Evolutionary conservation across 2,797 vertebrate genomes (phyloP), one percentile per base, ranked within the genome.

Genomic region (Thripadectes ignobilis): DNA sequence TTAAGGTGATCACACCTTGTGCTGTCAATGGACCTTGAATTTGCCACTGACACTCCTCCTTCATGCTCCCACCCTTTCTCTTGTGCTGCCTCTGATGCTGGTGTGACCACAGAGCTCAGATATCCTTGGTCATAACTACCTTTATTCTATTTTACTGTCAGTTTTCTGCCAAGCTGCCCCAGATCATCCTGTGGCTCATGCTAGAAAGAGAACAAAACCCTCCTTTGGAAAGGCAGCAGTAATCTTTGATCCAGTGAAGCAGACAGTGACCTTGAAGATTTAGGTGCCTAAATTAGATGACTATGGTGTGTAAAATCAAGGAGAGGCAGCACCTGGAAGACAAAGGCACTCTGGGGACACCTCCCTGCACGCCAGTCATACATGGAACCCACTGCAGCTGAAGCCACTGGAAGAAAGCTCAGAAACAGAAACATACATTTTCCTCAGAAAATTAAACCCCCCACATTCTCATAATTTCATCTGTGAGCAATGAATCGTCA

Each of bases 1-100:
- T 39, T 2, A 32, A 59, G 21, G n/a, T 9, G 48, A 26, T 34
- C 1, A 0, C 2, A 8, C 10, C 11, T 1, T 0, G 62, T 38
- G 43, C 58, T 68, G 51, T 8, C 59, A 12, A 0, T 0, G 20
- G 27, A 58, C 66, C 29, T 19, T 30, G 30, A 8, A 3, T 8
- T 22, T 30, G 66, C 13, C 27, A 20, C 9, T 23, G 61, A 15
- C 3, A 14, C 10, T 43, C 61, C 61, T 26, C 17, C 39, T 38
- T 30, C 67, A 7, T 0, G 1, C 14, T 59, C 30, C 65, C 51
- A 73, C 15, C 29, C 26, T 27, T 34, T 2, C 58, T 34, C 41
- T 36, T 32, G 2, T 10, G 46, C 55, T 51, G 48, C 8, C 18
- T 39, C 48, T 41, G 58, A 21, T 14, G 38, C 11, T 59, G 48